Percentiles rank a stretch among this genome's conserved stretches.
These are phyloP conservation scores for Acrossocheilus fasciatus DNA, from an alignment of 2,797 vertebrate species.

Conservation along the genomic window DNA sequence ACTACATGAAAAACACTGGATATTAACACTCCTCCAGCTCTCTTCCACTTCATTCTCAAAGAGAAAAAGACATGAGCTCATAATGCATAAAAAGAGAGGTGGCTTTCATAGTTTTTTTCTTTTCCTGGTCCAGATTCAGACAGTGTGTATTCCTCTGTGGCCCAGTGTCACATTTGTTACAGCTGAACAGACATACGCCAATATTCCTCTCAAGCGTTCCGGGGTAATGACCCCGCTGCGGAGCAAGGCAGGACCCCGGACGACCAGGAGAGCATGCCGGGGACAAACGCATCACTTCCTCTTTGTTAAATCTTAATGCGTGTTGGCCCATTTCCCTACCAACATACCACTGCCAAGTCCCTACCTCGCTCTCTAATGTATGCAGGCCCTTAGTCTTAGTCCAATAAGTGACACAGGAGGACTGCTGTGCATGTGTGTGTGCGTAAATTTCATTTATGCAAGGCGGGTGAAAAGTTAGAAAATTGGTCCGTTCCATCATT, in stretches of 20 bases:
- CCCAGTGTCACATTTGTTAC: slow-evolving; percentile 62
- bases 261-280: slow-evolving; percentile 47
- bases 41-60: not conserved
- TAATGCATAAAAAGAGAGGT: not conserved
- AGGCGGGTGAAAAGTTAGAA: slow-evolving; percentile 89
- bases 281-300: slow-evolving; percentile 64
- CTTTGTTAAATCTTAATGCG: slow-evolving; percentile 67
- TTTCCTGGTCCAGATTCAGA: slow-evolving; percentile 24
- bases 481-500: slow-evolving; percentile 96
- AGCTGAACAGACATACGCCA: slow-evolving; percentile 53
- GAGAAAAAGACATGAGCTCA: slow-evolving; percentile 24
- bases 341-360: slow-evolving; percentile 52
- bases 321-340: slow-evolving; percentile 61
- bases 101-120: slow-evolving; percentile 20
- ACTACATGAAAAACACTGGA: slow-evolving; percentile 18
- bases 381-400: slow-evolving; percentile 60
- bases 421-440: slow-evolving; percentile 59
- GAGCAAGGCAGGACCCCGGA: slow-evolving; percentile 44
- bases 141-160: slow-evolving; percentile 50
- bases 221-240: slow-evolving; percentile 50
- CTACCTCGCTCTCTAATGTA: slow-evolving; percentile 55
- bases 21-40: slow-evolving; percentile 1
- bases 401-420: slow-evolving; percentile 69
- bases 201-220: slow-evolving; percentile 46
- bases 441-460: slow-evolving; percentile 84